Conservation (phyloP, 37 sponge, comb jelly and placozoan species). For the Cladorhizidae sp. region DNA sequence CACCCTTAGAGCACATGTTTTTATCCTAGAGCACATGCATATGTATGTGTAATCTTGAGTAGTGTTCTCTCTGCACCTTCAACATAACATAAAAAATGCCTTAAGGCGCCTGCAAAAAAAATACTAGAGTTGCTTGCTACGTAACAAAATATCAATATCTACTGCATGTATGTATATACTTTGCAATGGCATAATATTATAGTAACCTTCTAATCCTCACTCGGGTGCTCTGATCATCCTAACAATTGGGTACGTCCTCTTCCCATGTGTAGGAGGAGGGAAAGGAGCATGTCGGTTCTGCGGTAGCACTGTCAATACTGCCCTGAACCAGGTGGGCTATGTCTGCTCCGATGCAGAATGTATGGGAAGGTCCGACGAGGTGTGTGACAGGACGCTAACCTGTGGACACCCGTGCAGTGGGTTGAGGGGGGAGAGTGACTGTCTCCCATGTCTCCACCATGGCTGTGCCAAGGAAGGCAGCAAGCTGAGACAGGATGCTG, state of each 20-base stretch:
- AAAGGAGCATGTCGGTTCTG: slow-evolving; percentile 91
- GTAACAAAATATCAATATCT: too few relatives aligned
- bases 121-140: too few relatives aligned
- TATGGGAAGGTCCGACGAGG: slow-evolving; percentile 71
- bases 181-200: too few relatives aligned
- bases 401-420: slow-evolving; percentile 94
- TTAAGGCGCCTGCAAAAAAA: too few relatives aligned
- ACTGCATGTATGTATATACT: too few relatives aligned
- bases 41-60: too few relatives aligned
- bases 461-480: slow-evolving; percentile 67
- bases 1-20: too few relatives aligned
- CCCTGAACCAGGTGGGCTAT: slow-evolving; percentile 80
- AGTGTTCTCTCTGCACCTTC: too few relatives aligned
- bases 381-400: slow-evolving; percentile 85
- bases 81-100: too few relatives aligned
- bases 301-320: slow-evolving; percentile 76
- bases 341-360: slow-evolving; percentile 86
- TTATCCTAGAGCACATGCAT: too few relatives aligned
- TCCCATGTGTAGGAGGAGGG: slow-evolving; percentile 52
- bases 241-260: not conserved
- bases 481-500: slow-evolving; percentile 92
- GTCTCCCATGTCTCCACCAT: slow-evolving; percentile 91
- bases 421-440: slow-evolving; percentile 82
- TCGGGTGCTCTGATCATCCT: too few relatives aligned
- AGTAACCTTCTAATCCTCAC: too few relatives aligned